Conservation (phyloP, 2,888 invertebrate genomes). For the Ptychoptera contaminata region DNA sequence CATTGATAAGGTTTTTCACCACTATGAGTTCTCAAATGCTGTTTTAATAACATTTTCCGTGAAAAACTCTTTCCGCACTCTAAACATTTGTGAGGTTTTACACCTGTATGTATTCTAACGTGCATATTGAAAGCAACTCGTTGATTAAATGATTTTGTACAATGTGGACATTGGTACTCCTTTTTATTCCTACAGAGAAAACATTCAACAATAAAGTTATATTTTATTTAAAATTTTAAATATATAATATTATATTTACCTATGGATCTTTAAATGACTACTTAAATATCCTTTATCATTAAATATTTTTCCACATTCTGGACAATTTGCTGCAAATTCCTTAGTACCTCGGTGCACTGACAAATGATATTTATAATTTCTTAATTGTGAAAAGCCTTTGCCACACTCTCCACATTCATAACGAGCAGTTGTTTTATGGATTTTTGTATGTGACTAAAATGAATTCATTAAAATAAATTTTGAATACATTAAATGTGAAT, state of each 20-base stretch:
- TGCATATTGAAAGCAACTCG: conserved; percentile 81
- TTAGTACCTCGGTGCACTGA: conserved; percentile 69
- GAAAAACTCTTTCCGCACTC: conserved; percentile 72
- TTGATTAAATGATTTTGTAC: conserved; percentile 73
- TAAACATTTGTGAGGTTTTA: conserved; percentile 61
- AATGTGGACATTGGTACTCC: conserved; percentile 64
- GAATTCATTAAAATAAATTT: background rate
- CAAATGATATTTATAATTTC: conserved; percentile 71
- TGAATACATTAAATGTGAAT: background rate
- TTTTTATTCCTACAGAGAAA: conserved; percentile 45
- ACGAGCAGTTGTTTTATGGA: conserved; percentile 27
- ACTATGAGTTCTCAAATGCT: conserved; percentile 64
- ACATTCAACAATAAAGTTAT: background rate
- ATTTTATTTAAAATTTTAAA: background rate
- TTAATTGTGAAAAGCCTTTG: conserved; percentile 65
- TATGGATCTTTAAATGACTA: conserved; percentile 75
- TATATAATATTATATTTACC: conserved; percentile 20
- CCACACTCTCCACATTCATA: conserved; percentile 64
- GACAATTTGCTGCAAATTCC: conserved; percentile 55
- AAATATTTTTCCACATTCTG: conserved; percentile 67
- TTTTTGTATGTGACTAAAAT: conserved; percentile 27
- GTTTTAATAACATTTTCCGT: conserved; percentile 68
- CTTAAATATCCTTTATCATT: conserved; percentile 72
- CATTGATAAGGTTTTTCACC: conserved; percentile 71
- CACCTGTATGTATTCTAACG: conserved; percentile 64